Evolutionary conservation across 1,140 invertebrate genomes (phyloP).

Genomic region (Patella vulgata): DNA sequence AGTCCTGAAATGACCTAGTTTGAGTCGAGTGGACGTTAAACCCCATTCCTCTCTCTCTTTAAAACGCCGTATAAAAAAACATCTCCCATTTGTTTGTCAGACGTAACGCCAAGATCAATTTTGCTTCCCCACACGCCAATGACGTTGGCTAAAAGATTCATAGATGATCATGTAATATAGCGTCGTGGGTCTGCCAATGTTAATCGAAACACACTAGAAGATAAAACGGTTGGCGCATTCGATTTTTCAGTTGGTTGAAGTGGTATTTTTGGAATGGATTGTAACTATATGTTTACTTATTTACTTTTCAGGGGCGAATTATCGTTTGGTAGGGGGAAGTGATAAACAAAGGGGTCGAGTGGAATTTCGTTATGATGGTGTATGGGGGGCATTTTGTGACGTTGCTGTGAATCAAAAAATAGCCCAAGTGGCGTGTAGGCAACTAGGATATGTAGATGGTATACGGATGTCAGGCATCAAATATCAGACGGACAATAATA

Average conservation of each 20-base stretch:
- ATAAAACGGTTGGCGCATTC: not conserved
- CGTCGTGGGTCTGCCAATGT: no score
- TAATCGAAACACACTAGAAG: not conserved
- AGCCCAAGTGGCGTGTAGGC: conserved; percentile 37
- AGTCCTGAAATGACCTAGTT: no score
- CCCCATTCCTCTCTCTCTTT: no score
- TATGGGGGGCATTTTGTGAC: conserved; percentile 47
- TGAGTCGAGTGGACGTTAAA: no score
- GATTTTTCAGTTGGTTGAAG: no score
- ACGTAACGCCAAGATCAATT: no score
- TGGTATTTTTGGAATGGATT: not conserved
- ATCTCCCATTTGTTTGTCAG: no score
- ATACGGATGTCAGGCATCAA: conserved; percentile 26
- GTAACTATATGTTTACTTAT: not conserved
- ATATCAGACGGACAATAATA: conserved; percentile 5
- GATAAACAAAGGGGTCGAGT: conserved; percentile 67
- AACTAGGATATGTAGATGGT: conserved; percentile 68
- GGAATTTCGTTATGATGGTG: conserved; percentile 40
- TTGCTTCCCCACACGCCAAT: no score
- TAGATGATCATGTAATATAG: not conserved
- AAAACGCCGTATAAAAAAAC: no score
- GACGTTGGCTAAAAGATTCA: no score
- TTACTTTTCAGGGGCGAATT: conserved; percentile 32
- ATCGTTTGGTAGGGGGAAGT: conserved; percentile 42
- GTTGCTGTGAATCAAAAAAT: conserved; percentile 13